Conservation (phyloP, 30 jellyfish, hydroid and myxozoan species). For the Hydractinia symbiolongicarpus region DNA sequence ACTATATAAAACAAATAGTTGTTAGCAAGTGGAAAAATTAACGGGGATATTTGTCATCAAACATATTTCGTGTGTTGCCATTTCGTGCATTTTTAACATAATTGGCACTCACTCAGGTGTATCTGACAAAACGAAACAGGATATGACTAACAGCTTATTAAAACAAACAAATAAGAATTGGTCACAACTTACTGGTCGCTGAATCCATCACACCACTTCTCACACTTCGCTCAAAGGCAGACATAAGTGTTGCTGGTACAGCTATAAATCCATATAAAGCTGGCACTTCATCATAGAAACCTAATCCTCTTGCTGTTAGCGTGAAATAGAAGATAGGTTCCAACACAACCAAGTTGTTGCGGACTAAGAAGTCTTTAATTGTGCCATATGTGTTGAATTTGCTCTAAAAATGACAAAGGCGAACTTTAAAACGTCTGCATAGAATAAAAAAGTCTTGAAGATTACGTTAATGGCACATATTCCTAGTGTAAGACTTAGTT, state of each 20-base stretch:
- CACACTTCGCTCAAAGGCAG: background rate
- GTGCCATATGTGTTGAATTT: background rate
- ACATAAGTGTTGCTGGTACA: background rate
- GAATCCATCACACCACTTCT: background rate
- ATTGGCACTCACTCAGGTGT: too few species aligned
- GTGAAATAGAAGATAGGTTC: conserved; percentile 5
- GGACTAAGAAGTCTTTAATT: background rate
- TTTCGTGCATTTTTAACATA: too few species aligned
- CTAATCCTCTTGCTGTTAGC: background rate
- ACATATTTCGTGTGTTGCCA: too few species aligned
- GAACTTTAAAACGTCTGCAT: too few species aligned
- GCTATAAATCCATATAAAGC: background rate
- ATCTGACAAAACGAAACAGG: too few species aligned
- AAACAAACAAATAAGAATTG: background rate
- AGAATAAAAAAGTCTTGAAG: background rate
- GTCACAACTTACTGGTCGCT: conserved; percentile 3
- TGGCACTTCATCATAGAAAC: conserved; percentile 5
- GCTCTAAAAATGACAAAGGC: background rate
- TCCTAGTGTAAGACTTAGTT: too few species aligned
- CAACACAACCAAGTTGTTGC: background rate
- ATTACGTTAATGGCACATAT: too few species aligned
- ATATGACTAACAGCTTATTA: too few species aligned
- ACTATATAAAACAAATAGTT: too few species aligned
- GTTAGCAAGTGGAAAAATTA: too few species aligned
- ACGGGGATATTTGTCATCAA: too few species aligned